Percentiles rank a stretch among this genome's conserved stretches.
These are phyloP conservation scores for Elysia crispata DNA, from an alignment of 2,888 invertebrate genomes.

Conservation along the genomic window DNA sequence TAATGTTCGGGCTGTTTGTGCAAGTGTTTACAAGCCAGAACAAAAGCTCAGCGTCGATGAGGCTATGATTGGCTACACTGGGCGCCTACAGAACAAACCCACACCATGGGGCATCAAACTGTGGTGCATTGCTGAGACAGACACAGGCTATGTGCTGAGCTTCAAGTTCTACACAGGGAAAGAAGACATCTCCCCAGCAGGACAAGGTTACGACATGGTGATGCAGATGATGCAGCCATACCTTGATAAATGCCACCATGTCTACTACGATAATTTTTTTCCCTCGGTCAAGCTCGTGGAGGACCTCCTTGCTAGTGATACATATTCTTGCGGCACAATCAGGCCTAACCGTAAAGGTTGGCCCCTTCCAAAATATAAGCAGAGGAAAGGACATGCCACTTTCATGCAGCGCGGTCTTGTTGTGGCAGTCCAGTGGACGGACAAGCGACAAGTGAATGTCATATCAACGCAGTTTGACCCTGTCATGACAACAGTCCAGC, in stretches of 20 bases:
- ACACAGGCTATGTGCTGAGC: slow-evolving; percentile 42
- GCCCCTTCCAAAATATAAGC: slow-evolving; percentile 18
- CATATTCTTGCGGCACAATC: slow-evolving; percentile 33
- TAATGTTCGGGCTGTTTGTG: not conserved
- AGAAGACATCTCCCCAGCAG: not conserved
- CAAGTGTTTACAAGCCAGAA: slow-evolving; percentile 11
- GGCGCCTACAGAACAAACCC: slow-evolving; percentile 38
- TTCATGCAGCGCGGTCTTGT: slow-evolving; percentile 16
- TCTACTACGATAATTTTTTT: slow-evolving; percentile 42
- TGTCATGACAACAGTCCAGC: not conserved
- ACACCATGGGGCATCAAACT: slow-evolving; percentile 52
- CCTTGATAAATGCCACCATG: slow-evolving; percentile 1
- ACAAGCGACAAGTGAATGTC: slow-evolving; percentile 2
- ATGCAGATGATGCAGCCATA: slow-evolving; percentile 11
- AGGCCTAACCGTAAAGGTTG: slow-evolving; percentile 31
- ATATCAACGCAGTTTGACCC: too few species aligned
- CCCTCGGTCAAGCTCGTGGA: slow-evolving; percentile 25
- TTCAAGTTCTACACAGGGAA: slow-evolving; percentile 32
- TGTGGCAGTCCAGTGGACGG: slow-evolving; percentile 20
- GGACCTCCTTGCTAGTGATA: slow-evolving; percentile 1
- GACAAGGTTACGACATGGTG: slow-evolving; percentile 33
- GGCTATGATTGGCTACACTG: slow-evolving; percentile 37
- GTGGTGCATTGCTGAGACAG: slow-evolving; percentile 41
- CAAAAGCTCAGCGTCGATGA: slow-evolving; percentile 26
- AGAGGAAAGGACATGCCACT: slow-evolving; percentile 25